Conservation (phyloP, 2,797 vertebrate genomes). For the Betta splendens region DNA sequence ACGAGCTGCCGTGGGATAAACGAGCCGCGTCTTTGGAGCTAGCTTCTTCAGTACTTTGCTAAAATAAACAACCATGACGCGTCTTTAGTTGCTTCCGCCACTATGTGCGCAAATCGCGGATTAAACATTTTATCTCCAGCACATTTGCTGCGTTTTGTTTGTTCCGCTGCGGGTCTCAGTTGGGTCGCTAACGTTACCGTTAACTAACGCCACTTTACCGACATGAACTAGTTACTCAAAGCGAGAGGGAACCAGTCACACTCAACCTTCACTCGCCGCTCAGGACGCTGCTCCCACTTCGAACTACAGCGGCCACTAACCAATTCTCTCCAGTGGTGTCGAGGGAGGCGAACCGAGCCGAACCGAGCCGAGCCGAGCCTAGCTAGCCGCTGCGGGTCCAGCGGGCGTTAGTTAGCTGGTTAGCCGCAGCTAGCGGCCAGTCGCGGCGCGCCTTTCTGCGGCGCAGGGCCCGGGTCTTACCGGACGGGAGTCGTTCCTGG, state of each 20-base stretch:
- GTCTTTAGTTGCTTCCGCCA: too few relatives aligned
- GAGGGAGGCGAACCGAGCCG: not conserved
- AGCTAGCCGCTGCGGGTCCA: conserved; percentile 38
- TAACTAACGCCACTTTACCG: not conserved
- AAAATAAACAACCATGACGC: not conserved
- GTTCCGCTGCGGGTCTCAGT: not conserved
- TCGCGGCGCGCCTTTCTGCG: not conserved
- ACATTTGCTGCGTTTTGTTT: too few relatives aligned
- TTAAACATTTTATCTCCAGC: not conserved
- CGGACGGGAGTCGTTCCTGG: accelerated
- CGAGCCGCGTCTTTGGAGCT: not conserved
- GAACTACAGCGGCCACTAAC: not conserved
- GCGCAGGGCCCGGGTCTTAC: conserved; percentile 12
- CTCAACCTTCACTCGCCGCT: not conserved
- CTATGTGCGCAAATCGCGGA: accelerated
- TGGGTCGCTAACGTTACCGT: not conserved
- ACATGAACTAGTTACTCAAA: not conserved
- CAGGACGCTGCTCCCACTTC: not conserved
- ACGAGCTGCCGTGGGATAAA: too few relatives aligned
- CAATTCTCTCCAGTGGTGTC: conserved; percentile 46
- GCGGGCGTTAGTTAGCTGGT: conserved; percentile 22
- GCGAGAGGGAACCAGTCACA: not conserved
- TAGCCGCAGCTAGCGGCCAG: conserved; percentile 26
- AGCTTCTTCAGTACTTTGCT: not conserved
- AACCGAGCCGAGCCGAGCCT: conserved; percentile 1